Conservation (phyloP, 2,113 vertebrate genomes). For the Camelus dromedarius region DNA sequence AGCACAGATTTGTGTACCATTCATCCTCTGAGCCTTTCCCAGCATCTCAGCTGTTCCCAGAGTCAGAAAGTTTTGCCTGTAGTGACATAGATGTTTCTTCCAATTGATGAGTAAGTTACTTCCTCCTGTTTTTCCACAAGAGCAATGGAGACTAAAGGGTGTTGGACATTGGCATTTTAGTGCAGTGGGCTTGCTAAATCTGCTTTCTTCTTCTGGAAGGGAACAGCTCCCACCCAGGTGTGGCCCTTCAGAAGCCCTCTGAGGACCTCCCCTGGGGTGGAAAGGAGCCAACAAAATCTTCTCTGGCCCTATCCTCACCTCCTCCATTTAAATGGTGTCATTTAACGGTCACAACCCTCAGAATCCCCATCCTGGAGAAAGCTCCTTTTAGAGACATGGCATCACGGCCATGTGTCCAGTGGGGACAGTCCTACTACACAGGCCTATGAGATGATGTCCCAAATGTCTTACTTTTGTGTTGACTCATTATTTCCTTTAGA, state of each 20-base stretch:
- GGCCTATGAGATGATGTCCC: neutral
- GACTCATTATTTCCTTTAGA: neutral
- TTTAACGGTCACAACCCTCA: neutral
- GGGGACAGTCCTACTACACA: neutral
- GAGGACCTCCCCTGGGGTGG: neutral
- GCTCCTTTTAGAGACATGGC: neutral
- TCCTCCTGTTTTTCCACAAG: slow-evolving; percentile 42
- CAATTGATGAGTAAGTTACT: slow-evolving; percentile 45
- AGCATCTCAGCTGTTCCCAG: neutral
- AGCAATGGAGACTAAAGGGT: neutral
- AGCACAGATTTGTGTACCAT: neutral
- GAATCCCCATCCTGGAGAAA: neutral
- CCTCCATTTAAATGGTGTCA: neutral
- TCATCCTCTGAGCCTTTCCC: neutral
- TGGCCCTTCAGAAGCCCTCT: neutral
- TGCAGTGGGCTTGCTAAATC: neutral
- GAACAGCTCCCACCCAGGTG: neutral
- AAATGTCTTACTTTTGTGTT: neutral
- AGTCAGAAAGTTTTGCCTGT: neutral
- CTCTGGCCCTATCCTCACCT: neutral
- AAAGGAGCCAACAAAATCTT: neutral
- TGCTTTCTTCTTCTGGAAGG: slow-evolving; percentile 1
- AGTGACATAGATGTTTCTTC: slow-evolving; percentile 36
- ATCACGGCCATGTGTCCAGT: neutral
- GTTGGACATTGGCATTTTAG: neutral